phyloP scores from a whole-genome alignment of 1,140 invertebrate genomes.

The Calliphora vicina region DNA sequence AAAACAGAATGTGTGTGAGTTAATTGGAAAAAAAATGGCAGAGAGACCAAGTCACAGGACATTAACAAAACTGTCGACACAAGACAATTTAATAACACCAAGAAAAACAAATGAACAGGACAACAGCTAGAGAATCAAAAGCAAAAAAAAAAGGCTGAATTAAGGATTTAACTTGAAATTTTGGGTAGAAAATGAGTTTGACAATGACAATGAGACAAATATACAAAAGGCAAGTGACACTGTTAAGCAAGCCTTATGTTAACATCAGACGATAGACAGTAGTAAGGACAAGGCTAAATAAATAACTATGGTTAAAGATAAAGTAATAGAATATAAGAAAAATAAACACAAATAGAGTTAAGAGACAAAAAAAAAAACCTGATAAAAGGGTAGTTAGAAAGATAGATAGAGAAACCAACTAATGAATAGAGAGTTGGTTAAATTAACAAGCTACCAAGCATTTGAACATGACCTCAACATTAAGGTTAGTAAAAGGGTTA shows the following conservation, averaged over 20 bases:
- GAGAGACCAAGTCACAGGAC: neutral
- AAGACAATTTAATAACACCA: neutral
- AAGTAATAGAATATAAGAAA: neutral
- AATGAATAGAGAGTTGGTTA: neutral
- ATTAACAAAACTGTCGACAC: neutral
- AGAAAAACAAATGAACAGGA: neutral
- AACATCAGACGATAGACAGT: neutral
- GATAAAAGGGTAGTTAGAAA: neutral
- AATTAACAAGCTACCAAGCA: neutral
- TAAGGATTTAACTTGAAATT: no score
- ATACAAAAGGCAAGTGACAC: neutral
- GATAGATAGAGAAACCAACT: neutral
- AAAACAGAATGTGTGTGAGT: neutral
- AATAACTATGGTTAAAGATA: neutral
- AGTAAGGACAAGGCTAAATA: neutral
- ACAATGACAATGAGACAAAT: neutral
- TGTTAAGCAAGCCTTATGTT: neutral
- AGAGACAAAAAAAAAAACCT: no score
- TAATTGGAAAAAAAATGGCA: neutral
- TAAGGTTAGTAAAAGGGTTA: neutral
- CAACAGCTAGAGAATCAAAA: no score
- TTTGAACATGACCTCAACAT: slow-evolving; percentile 7
- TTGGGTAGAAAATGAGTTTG: neutral
- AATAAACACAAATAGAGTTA: no score
- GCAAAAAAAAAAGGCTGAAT: no score